These are phyloP conservation scores for Xerus inauris DNA, from an alignment of 2,113 vertebrate species.

Conservation along the genomic window DNA sequence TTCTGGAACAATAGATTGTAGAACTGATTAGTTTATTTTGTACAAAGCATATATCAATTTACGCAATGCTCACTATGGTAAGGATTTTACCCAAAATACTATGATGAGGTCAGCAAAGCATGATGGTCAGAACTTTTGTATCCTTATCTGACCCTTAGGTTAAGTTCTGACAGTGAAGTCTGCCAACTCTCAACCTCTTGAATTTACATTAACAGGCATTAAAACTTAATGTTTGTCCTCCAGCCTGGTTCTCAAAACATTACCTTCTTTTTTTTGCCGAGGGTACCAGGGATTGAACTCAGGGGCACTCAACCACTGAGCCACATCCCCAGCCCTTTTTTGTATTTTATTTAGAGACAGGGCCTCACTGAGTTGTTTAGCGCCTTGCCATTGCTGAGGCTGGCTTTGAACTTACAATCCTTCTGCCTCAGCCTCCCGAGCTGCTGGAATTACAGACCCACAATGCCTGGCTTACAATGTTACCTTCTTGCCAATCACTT, in stretches of 20 bases:
- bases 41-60: not conserved
- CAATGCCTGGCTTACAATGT: not conserved
- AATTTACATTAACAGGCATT: not conserved
- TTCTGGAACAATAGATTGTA: not conserved
- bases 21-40: slow-evolving; percentile 20
- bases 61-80: not conserved
- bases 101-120: not conserved
- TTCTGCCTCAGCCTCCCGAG: too few relatives aligned
- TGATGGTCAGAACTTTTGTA: not conserved
- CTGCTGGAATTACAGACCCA: too few relatives aligned
- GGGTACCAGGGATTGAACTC: too few relatives aligned
- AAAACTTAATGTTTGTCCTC: not conserved
- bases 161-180: not conserved
- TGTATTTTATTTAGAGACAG: too few relatives aligned
- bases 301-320: too few relatives aligned
- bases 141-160: not conserved
- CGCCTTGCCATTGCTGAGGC: too few relatives aligned
- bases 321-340: too few relatives aligned
- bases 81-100: not conserved
- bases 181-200: not conserved
- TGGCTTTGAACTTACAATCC: too few relatives aligned
- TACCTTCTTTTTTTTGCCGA: too few relatives aligned
- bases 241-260: not conserved
- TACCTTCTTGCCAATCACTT: not conserved
- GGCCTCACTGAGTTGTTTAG: too few relatives aligned